Conservation (phyloP, 2,888 invertebrate species). For the Drosophila tanythrix region DNA sequence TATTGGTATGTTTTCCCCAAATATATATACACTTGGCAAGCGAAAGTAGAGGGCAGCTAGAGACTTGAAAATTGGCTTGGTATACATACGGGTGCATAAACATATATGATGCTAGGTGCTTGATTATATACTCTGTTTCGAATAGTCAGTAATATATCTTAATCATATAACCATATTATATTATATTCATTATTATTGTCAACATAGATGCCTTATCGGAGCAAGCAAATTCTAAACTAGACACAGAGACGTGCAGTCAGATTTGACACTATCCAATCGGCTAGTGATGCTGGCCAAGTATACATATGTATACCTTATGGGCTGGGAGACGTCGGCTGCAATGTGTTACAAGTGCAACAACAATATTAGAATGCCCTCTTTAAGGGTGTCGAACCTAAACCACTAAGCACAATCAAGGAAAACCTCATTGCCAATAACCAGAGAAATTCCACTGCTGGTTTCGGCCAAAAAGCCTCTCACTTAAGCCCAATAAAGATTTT, state of each 20-base stretch:
- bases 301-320: neutral
- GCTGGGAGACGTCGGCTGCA: neutral
- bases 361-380: neutral
- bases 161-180: neutral
- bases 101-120: neutral
- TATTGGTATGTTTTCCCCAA: neutral
- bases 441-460: neutral
- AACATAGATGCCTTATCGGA: neutral
- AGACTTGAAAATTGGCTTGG: neutral
- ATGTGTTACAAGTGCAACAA: neutral
- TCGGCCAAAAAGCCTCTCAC: conserved; percentile 16
- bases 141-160: neutral
- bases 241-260: neutral
- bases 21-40: neutral
- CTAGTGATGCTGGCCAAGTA: neutral
- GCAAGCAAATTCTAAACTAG: neutral
- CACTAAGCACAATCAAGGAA: neutral
- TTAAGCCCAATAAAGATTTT: conserved; percentile 47
- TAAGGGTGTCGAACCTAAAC: neutral
- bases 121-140: neutral
- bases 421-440: neutral
- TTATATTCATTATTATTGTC: neutral
- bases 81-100: neutral
- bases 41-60: neutral
- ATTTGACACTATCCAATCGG: neutral